A percentile compares a stretch with the other conserved stretches of the same genome.
Conservation (phyloP, 2,113 vertebrate genomes). For the Myocastor coypus region DNA sequence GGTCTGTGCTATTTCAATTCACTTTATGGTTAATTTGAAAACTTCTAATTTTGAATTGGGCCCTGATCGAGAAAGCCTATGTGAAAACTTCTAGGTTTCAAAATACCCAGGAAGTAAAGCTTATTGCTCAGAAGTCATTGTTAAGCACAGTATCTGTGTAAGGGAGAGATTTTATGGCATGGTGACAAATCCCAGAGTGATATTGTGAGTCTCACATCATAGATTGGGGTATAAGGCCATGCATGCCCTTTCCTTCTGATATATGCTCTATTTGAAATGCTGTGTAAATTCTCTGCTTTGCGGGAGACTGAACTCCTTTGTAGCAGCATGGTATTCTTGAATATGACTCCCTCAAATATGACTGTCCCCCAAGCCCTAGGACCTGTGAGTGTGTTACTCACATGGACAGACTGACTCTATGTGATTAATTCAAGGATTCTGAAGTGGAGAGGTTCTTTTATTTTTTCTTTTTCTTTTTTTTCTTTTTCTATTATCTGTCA, state of each 20-base stretch:
- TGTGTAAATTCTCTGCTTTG: neutral
- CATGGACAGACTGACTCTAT: fast-evolving
- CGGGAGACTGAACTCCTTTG: neutral
- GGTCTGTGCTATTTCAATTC: neutral
- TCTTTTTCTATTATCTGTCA: neutral
- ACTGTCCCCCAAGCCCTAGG: neutral
- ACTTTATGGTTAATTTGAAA: neutral
- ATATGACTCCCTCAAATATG: too few species aligned
- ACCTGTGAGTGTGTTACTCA: neutral
- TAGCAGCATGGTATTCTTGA: neutral
- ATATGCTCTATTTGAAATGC: slow-evolving; percentile 25
- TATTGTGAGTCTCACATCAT: neutral
- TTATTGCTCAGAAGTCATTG: neutral
- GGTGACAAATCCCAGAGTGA: neutral
- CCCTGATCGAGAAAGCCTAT: neutral
- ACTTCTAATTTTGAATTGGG: neutral
- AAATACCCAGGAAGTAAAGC: neutral
- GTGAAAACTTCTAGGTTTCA: neutral
- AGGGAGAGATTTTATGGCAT: neutral
- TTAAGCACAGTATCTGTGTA: neutral
- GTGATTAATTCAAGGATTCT: neutral
- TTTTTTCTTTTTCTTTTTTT: too few species aligned
- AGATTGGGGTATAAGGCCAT: neutral
- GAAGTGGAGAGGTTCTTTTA: neutral
- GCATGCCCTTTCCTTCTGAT: neutral